Base-by-base conservation (phyloP, 2,797 vertebrate species). In the Protosalanx chinensis region DNA sequence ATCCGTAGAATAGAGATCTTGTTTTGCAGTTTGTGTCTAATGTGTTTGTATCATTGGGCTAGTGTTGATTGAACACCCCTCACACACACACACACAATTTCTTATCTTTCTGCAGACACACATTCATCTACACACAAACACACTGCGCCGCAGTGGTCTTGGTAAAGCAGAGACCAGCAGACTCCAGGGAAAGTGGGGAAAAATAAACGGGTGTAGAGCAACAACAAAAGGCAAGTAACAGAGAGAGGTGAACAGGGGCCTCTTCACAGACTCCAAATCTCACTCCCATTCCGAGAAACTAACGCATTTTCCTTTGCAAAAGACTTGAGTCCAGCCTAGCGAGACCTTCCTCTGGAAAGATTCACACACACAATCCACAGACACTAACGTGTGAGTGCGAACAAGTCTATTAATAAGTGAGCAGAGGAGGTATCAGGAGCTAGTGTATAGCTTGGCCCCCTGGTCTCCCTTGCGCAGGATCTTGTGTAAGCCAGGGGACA, bases 401-500 rank as follows among this genome's bases (percentile, higher is more conserved):
- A n/a, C 18, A 16, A 56, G 51, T 56, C 51, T 56, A 16, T 56
- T 56, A n/a, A 81, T 81, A 85, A 77, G 80, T 59, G 70, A 76
- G 15, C 30, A 57, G 15, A 46, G 46, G 10, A 27, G 23, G 16
- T 72, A 85, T 92, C 90, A 92, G 73, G 88, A 90, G 73, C 77
- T 80, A 65, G 87, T 35, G 33, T 81, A 81, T 27, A 84, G 67
- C 82, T 88, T 90, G 79, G 84, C 84, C 72, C 89, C 90, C 76
- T 94, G 91, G 57, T 95, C 94, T 81, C 92, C 94, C 91, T 92
- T 95, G 79, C 92, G 93, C 75, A 99, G 92, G 88, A 98, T 95
- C 84, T 93, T 91, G 81, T 97, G 96, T 79, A 99, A 92, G 76
- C 93, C 92, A 27, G 95, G 95, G 81, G 95, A 95, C 93, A 98